Evolutionary conservation across 2,797 vertebrate species (phyloP).

Genomic region (Pipistrellus kuhlii): DNA sequence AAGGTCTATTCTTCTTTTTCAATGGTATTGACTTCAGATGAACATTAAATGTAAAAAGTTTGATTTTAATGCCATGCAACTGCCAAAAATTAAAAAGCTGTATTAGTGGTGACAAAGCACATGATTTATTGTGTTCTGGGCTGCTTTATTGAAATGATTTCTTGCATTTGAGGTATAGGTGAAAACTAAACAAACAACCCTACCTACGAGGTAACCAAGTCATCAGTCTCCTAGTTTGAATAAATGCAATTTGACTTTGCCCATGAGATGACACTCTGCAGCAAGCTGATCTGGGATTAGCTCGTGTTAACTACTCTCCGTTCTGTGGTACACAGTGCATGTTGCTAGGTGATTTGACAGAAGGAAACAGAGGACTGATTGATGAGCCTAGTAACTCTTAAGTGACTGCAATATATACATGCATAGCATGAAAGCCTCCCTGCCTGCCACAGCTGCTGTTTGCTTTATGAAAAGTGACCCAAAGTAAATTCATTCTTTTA

Average conservation of each 20-base stretch:
- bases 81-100: neutral
- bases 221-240: slow-evolving; percentile 17
- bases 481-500: slow-evolving; percentile 59
- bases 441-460: slow-evolving; percentile 68
- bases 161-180: slow-evolving; percentile 35
- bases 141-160: slow-evolving; percentile 8
- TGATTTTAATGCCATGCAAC: slow-evolving; percentile 36
- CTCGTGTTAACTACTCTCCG: neutral
- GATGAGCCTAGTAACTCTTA: slow-evolving; percentile 71
- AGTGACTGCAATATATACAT: slow-evolving; percentile 57
- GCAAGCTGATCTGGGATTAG: slow-evolving; percentile 62
- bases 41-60: slow-evolving; percentile 39
- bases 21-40: slow-evolving; percentile 42
- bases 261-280: neutral
- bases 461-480: slow-evolving; percentile 47
- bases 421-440: slow-evolving; percentile 62
- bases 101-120: neutral
- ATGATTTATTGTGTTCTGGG: neutral
- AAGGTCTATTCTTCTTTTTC: neutral
- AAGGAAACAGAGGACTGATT: slow-evolving; percentile 76
- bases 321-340: neutral
- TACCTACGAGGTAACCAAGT: slow-evolving; percentile 14
- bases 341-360: slow-evolving; percentile 79
- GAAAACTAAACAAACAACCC: slow-evolving; percentile 58
- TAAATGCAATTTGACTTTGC: slow-evolving; percentile 53